Evolutionary conservation across 2,888 invertebrate species (phyloP).

Genomic region (Pteria penguin): DNA sequence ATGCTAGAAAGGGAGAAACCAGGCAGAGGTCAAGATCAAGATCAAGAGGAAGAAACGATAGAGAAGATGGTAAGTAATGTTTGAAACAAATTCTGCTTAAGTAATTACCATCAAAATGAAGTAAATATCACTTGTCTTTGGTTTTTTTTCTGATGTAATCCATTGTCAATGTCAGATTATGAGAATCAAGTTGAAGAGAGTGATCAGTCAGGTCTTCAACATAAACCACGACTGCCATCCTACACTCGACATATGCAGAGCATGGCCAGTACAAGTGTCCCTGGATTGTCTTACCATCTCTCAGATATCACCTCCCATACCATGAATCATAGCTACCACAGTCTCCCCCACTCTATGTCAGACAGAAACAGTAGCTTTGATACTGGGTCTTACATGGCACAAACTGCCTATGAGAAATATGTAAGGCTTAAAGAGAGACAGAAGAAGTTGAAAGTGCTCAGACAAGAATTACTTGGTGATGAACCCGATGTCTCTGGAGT

Average conservation of each 20-base stretch:
- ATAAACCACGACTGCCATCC: constrained; percentile 17
- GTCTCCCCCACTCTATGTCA: not conserved
- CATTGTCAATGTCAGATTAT: too few relatives aligned
- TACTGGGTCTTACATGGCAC: constrained; percentile 39
- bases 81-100: too few relatives aligned
- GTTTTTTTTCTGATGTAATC: too few relatives aligned
- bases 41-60: constrained; percentile 52
- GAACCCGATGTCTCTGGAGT: constrained; percentile 53
- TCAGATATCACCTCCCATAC: constrained; percentile 49
- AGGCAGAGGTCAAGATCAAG: constrained; percentile 64
- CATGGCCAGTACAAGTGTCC: constrained; percentile 6
- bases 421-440: constrained; percentile 72
- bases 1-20: constrained; percentile 64
- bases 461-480: constrained; percentile 58
- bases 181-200: not conserved
- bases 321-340: not conserved
- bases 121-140: too few relatives aligned
- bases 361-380: not conserved
- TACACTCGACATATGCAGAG: not conserved
- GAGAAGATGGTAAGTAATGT: constrained; percentile 46
- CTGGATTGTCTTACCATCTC: constrained; percentile 52
- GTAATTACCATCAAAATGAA: too few relatives aligned
- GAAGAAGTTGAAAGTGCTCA: constrained; percentile 67
- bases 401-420: constrained; percentile 74
- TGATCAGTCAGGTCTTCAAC: constrained; percentile 7